phyloP scores from a whole-genome alignment of 2,113 vertebrate species.

The Ptilorrhoa leucosticta region DNA sequence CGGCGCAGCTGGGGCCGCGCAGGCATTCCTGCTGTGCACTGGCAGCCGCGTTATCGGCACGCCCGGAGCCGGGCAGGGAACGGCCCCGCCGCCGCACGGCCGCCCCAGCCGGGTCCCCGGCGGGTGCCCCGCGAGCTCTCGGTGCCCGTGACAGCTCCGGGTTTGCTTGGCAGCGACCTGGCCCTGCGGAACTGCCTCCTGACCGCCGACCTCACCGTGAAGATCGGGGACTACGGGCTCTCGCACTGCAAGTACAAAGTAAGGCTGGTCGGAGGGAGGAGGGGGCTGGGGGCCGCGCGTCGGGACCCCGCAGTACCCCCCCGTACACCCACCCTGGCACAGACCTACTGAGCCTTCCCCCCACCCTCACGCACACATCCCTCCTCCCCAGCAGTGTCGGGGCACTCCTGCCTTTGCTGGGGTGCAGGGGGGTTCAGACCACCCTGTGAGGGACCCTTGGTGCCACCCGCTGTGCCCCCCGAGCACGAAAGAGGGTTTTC shows the following conservation, averaged over 20 bases:
- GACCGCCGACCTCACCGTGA: slow-evolving; percentile 87
- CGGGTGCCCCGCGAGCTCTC: background rate
- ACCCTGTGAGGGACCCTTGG: background rate
- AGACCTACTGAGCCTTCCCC: background rate
- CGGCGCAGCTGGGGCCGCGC: background rate
- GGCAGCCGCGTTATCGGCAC: background rate
- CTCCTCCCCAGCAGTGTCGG: rapidly evolving
- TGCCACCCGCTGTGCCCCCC: no score
- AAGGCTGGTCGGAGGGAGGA: slow-evolving; percentile 40
- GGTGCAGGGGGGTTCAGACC: background rate
- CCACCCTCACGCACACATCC: rapidly evolving
- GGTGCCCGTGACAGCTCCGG: background rate
- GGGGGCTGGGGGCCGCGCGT: background rate
- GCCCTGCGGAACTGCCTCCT: slow-evolving; percentile 93
- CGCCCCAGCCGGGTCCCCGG: background rate
- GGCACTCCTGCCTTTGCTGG: background rate
- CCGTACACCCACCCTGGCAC: background rate
- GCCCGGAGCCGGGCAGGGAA: background rate
- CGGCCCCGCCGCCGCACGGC: background rate
- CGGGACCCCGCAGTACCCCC: background rate
- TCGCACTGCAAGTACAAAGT: slow-evolving; percentile 92
- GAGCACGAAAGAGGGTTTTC: rapidly evolving
- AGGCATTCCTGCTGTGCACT: slow-evolving; percentile 37
- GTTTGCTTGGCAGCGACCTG: slow-evolving; percentile 82
- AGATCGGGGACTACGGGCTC: slow-evolving; percentile 95